These are phyloP conservation scores for Morone chrysops DNA, from an alignment of 2,113 vertebrate species.

Conservation along the genomic window DNA sequence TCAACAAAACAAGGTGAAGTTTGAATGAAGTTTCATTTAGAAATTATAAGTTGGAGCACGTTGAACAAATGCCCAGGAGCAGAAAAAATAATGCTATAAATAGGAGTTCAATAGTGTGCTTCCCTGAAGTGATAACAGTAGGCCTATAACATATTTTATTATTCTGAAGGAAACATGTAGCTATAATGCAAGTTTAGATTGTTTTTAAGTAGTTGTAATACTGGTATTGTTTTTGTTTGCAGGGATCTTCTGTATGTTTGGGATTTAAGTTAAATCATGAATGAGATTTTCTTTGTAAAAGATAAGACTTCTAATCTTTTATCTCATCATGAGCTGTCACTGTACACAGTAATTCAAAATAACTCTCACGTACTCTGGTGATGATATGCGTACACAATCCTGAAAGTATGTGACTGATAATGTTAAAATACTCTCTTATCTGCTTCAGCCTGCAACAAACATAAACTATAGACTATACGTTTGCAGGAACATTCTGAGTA, in stretches of 20 bases:
- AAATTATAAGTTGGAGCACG: neutral
- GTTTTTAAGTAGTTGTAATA: neutral
- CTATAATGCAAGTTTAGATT: neutral
- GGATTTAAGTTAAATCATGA: neutral
- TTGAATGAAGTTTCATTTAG: neutral
- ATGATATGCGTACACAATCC: neutral
- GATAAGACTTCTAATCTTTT: neutral
- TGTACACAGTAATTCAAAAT: neutral
- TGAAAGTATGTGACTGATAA: neutral
- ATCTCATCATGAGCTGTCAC: neutral
- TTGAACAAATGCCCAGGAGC: neutral
- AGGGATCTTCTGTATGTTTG: neutral
- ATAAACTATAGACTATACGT: neutral
- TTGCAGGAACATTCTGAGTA: neutral
- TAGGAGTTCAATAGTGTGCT: neutral
- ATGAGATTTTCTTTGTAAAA: neutral
- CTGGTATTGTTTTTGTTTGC: neutral
- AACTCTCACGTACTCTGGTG: neutral
- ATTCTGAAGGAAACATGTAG: neutral
- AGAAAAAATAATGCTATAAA: too few species aligned
- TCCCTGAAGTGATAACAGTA: neutral
- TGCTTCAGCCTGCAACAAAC: neutral
- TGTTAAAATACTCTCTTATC: neutral
- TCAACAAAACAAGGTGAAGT: neutral
- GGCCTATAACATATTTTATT: too few species aligned